Conservation (phyloP, 2,888 invertebrate genomes). For the Adelognathus sp. region DNA sequence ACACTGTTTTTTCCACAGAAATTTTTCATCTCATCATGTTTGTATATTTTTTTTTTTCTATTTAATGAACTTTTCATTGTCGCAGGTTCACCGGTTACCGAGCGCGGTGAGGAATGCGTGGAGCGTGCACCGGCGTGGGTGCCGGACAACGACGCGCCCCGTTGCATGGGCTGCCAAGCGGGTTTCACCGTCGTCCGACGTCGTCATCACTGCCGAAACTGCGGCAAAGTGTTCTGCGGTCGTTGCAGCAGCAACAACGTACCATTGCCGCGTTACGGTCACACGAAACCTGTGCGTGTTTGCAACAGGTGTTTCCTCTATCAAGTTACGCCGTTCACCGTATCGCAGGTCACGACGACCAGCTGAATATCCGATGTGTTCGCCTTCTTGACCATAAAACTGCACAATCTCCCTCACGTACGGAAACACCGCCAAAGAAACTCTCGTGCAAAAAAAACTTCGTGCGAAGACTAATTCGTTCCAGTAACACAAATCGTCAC, state of each 20-base stretch:
- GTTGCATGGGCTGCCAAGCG: slow-evolving; percentile 96
- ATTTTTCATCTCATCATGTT: too few relatives aligned
- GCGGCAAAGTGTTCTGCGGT: slow-evolving; percentile 97
- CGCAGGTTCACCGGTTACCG: slow-evolving; percentile 75
- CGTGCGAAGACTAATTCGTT: neutral
- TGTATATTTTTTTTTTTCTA: too few relatives aligned
- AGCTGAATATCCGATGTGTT: slow-evolving; percentile 74
- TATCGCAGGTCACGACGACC: slow-evolving; percentile 75
- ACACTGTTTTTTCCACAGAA: too few relatives aligned
- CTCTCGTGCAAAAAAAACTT: neutral
- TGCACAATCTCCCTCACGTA: slow-evolving; percentile 27
- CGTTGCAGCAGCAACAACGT: slow-evolving; percentile 96
- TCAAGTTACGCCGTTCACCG: slow-evolving; percentile 86
- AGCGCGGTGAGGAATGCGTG: slow-evolving; percentile 78
- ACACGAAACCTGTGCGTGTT: slow-evolving; percentile 95
- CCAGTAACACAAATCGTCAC: neutral
- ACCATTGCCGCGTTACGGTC: slow-evolving; percentile 95
- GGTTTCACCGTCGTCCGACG: slow-evolving; percentile 97
- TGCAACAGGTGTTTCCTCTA: slow-evolving; percentile 94
- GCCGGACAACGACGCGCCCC: slow-evolving; percentile 94
- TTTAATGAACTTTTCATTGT: slow-evolving; percentile 24
- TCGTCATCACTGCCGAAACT: slow-evolving; percentile 98
- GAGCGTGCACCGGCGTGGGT: slow-evolving; percentile 93
- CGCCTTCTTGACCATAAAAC: slow-evolving; percentile 33
- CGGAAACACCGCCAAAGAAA: slow-evolving; percentile 46